phyloP scores from a whole-genome alignment of 2,113 vertebrate genomes.

The Lasiurus cinereus region DNA sequence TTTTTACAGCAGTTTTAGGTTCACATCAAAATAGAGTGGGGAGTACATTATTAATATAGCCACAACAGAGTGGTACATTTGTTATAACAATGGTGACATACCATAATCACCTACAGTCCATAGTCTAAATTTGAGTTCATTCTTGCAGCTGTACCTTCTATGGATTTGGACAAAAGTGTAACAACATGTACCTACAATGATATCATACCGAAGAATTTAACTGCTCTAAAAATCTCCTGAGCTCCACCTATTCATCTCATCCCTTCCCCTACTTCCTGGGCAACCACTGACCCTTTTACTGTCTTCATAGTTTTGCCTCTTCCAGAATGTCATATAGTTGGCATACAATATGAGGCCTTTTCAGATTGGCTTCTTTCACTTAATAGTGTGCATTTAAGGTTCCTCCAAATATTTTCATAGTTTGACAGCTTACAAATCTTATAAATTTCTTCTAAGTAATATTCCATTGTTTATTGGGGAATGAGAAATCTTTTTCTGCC shows the following conservation, averaged over 20 bases:
- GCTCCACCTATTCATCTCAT: neutral
- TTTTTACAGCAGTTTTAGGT: constrained; percentile 22
- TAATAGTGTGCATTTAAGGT: neutral
- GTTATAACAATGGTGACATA: neutral
- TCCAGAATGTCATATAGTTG: neutral
- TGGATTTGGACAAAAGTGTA: neutral
- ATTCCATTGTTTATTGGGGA: neutral
- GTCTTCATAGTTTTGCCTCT: neutral
- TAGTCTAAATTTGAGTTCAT: neutral
- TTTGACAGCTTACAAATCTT: neutral
- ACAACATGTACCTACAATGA: neutral
- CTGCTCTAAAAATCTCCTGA: neutral
- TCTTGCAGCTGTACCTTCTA: neutral
- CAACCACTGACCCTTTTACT: neutral
- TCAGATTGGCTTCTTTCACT: neutral
- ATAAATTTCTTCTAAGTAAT: neutral
- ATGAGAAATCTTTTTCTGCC: too few relatives aligned
- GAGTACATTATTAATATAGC: neutral
- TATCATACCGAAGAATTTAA: neutral
- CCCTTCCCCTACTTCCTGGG: accelerated
- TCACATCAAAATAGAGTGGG: neutral
- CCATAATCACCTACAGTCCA: neutral
- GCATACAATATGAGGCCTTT: neutral
- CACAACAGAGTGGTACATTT: too few relatives aligned
- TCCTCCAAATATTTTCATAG: neutral